Evolutionary conservation across 2,888 invertebrate species (phyloP).

Genomic region (Orthosia gothica): DNA sequence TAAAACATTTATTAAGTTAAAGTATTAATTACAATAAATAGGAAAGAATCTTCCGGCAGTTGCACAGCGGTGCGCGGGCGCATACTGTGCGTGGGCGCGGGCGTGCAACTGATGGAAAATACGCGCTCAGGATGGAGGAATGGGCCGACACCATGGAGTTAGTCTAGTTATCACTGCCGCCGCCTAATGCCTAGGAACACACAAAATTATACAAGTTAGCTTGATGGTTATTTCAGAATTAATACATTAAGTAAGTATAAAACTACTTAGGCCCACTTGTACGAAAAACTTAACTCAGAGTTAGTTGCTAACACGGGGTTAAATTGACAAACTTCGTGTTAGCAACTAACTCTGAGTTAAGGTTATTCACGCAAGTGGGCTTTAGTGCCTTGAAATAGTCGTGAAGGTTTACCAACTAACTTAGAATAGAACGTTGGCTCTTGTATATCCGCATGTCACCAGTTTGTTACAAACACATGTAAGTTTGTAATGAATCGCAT

Average conservation of each 20-base stretch:
- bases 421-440: background rate
- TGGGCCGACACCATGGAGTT: slow-evolving; percentile 86
- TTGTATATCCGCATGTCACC: background rate
- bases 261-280: too few relatives aligned
- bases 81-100: slow-evolving; percentile 68
- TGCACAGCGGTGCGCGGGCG: slow-evolving; percentile 77
- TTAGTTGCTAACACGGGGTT: too few relatives aligned
- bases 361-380: too few relatives aligned
- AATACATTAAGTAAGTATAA: background rate
- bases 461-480: too few relatives aligned
- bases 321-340: too few relatives aligned
- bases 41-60: slow-evolving; percentile 88
- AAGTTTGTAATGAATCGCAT: too few relatives aligned
- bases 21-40: slow-evolving; percentile 71
- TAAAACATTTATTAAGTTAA: slow-evolving; percentile 74
- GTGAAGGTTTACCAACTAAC: background rate
- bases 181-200: slow-evolving; percentile 81
- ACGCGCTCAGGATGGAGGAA: slow-evolving; percentile 82
- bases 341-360: too few relatives aligned
- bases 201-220: slow-evolving; percentile 66
- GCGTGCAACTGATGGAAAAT: slow-evolving; percentile 91
- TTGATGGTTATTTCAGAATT: slow-evolving; percentile 5
- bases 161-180: slow-evolving; percentile 76
- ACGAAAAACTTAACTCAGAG: too few relatives aligned
- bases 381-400: background rate